phyloP scores from a whole-genome alignment of 2,113 vertebrate species.

The Protobothrops mucrosquamatus region DNA sequence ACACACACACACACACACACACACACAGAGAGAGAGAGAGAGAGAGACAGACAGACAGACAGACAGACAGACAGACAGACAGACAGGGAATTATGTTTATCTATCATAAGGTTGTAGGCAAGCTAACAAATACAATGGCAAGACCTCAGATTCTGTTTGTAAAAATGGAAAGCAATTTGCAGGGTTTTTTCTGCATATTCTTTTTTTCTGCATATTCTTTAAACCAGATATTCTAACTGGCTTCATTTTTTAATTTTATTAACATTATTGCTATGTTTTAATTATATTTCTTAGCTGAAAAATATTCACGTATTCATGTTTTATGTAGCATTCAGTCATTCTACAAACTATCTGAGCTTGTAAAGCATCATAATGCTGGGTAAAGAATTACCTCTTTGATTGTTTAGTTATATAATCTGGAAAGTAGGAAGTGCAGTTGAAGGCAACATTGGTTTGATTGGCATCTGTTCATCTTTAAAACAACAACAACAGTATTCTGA shows the following conservation, averaged over 20 bases:
- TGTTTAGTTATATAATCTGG: conserved; percentile 9
- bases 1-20: too few relatives aligned
- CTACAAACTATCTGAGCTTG: background rate
- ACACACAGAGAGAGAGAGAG: background rate
- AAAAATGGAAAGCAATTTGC: background rate
- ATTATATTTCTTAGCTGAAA: background rate
- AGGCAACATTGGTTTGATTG: background rate
- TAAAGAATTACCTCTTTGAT: conserved; percentile 5
- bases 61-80: too few relatives aligned
- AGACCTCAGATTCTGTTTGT: background rate
- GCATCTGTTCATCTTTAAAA: background rate
- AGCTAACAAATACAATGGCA: background rate
- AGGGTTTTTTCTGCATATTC: background rate
- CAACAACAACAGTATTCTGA: background rate
- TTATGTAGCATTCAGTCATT: background rate
- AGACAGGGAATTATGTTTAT: background rate
- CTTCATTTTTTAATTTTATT: background rate
- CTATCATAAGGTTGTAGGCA: background rate
- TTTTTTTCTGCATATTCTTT: background rate
- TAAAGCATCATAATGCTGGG: background rate
- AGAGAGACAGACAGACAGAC: background rate
- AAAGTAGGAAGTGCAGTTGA: background rate
- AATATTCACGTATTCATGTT: background rate
- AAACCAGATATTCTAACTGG: background rate
- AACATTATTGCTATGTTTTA: background rate